These are phyloP conservation scores for Copidosoma floridanum DNA, from an alignment of 1,140 invertebrate species.

Conservation along the genomic window DNA sequence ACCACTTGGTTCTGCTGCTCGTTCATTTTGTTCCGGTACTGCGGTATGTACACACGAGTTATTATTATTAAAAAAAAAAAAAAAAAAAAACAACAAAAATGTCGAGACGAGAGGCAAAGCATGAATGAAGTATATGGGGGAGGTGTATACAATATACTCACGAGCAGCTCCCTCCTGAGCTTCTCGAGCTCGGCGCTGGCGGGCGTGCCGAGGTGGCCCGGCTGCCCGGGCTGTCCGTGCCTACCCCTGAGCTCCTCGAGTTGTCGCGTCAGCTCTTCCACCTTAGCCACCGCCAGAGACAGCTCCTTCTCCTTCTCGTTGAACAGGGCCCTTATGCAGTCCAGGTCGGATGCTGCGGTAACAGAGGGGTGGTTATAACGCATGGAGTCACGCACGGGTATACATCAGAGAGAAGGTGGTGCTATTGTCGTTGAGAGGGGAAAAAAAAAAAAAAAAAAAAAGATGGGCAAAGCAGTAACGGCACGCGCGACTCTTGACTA, in stretches of 20 bases:
- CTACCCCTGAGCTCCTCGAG: slow-evolving; percentile 83
- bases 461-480: background rate
- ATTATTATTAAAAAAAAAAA: too few relatives aligned
- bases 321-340: slow-evolving; percentile 92
- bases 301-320: slow-evolving; percentile 97
- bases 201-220: slow-evolving; percentile 64
- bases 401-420: too few relatives aligned
- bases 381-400: too few relatives aligned
- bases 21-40: slow-evolving; percentile 95
- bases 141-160: slow-evolving; percentile 54
- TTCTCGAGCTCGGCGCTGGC: slow-evolving; percentile 86
- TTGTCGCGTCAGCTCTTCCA: slow-evolving; percentile 91
- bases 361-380: background rate
- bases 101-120: too few relatives aligned
- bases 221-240: slow-evolving; percentile 51
- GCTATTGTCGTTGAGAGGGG: too few relatives aligned
- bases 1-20: slow-evolving; percentile 89
- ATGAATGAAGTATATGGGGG: too few relatives aligned
- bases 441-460: background rate
- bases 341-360: slow-evolving; percentile 84
- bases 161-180: slow-evolving; percentile 84
- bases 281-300: slow-evolving; percentile 89
- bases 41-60: slow-evolving; percentile 46
- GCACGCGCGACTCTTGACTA: too few relatives aligned
- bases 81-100: too few relatives aligned